Evolutionary conservation across 1,140 invertebrate genomes (phyloP).

Genomic region (Lutraria rhynchaena): DNA sequence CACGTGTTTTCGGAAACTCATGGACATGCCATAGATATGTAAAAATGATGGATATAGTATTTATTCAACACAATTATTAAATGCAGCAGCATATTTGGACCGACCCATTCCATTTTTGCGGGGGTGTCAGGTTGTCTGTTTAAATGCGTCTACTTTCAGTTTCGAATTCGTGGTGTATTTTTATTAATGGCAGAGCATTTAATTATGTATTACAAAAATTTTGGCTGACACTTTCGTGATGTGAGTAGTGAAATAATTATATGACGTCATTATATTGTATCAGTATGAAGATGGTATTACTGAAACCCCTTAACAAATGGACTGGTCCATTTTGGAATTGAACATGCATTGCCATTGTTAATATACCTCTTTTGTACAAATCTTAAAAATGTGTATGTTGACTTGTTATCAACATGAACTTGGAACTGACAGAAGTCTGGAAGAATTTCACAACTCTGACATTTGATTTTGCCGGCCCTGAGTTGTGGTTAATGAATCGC

Average conservation of each 20-base stretch:
- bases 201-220: not conserved
- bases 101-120: slow-evolving; percentile 25
- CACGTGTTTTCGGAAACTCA: slow-evolving; percentile 31
- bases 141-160: slow-evolving; percentile 11
- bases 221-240: not conserved
- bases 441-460: no score
- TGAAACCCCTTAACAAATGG: not conserved
- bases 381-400: no score
- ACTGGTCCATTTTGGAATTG: not conserved
- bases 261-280: not conserved
- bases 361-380: no score
- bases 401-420: no score
- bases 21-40: not conserved
- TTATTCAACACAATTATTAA: not conserved
- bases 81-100: slow-evolving; percentile 21
- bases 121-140: slow-evolving; percentile 39
- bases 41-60: not conserved
- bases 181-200: not conserved
- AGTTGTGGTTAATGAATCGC: no score
- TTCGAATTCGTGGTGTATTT: not conserved
- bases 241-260: no score
- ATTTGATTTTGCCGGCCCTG: no score
- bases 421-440: no score
- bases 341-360: not conserved
- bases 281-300: not conserved